phyloP scores from a whole-genome alignment of 2,113 vertebrate species.

The Dromiciops gliroides region DNA sequence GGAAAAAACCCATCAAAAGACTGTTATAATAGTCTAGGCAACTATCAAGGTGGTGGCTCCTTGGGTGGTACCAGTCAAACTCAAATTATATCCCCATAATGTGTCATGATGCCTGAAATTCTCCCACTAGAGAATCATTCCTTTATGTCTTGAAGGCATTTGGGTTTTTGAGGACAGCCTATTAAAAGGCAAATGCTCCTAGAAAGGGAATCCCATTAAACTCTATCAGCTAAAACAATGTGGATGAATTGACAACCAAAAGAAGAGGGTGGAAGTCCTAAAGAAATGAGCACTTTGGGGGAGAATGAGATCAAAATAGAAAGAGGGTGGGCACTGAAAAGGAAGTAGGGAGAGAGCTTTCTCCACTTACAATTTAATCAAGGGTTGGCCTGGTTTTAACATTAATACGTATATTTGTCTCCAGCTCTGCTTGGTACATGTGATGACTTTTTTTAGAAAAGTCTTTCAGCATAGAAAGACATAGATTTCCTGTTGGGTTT shows the following conservation, averaged over 20 bases:
- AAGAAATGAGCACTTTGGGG: background rate
- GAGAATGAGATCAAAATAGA: background rate
- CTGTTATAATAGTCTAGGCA: background rate
- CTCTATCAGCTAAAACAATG: background rate
- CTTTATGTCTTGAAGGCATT: background rate
- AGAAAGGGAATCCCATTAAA: background rate
- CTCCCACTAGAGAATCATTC: background rate
- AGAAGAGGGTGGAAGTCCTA: background rate
- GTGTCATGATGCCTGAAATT: background rate
- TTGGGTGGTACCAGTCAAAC: background rate
- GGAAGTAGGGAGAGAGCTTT: background rate
- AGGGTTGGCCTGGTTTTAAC: background rate
- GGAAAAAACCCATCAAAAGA: background rate
- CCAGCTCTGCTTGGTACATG: background rate
- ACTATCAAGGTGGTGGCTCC: background rate
- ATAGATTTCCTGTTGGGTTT: background rate
- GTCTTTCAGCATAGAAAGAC: background rate
- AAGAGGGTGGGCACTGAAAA: background rate
- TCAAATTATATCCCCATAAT: background rate
- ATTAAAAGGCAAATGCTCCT: conserved; percentile 12
- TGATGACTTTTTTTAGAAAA: background rate
- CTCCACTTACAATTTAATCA: background rate
- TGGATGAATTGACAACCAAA: background rate
- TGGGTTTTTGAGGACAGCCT: background rate
- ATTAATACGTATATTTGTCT: background rate